These are phyloP conservation scores for Drosophila erecta DNA, from an alignment of 1,140 invertebrate genomes.

Conservation along the genomic window DNA sequence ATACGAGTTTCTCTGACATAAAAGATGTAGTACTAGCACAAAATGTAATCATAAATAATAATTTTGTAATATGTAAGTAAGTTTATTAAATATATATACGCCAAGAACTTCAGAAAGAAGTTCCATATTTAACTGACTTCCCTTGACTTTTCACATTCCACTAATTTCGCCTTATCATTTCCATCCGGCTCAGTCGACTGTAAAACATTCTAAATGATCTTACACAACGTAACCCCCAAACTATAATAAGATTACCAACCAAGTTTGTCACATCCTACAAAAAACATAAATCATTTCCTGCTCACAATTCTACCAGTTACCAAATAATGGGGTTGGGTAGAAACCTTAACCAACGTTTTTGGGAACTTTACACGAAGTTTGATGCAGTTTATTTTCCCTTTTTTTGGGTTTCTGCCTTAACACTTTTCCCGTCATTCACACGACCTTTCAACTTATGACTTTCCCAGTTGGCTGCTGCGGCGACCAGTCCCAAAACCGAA, in stretches of 20 bases:
- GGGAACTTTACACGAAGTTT: constrained; percentile 30
- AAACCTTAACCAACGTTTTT: constrained; percentile 12
- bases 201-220: constrained; percentile 45
- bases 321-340: background rate
- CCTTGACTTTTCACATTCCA: constrained; percentile 6
- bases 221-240: constrained; percentile 21
- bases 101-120: background rate
- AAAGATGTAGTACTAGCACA: background rate
- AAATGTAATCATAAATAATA: background rate
- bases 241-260: constrained; percentile 1
- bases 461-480: constrained; percentile 46
- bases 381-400: constrained; percentile 49
- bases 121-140: background rate
- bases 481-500: constrained; percentile 33
- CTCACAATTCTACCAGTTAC: constrained; percentile 39
- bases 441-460: constrained; percentile 65
- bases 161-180: constrained; percentile 38
- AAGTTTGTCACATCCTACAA: constrained; percentile 39
- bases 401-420: constrained; percentile 34
- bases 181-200: constrained; percentile 43
- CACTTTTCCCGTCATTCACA: constrained; percentile 55
- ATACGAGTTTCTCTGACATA: background rate
- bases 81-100: background rate
- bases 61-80: background rate
- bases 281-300: constrained; percentile 57